Base-by-base conservation (phyloP, 2,888 invertebrate species). In the Micoletzkya japonica region DNA sequence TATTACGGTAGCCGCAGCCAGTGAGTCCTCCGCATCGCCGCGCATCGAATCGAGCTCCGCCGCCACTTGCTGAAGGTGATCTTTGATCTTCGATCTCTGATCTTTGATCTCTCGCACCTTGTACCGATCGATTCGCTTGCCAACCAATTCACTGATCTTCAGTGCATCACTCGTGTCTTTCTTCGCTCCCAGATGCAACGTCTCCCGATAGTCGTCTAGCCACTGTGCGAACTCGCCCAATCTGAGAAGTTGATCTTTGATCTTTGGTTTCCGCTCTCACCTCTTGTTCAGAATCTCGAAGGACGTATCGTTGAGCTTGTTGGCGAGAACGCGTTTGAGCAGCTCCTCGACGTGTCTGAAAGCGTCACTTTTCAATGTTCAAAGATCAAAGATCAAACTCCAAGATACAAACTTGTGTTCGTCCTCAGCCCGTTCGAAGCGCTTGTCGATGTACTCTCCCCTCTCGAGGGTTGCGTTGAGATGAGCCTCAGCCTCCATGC, bases 401-500 rank as follows among this genome's bases (percentile, higher is more conserved):
- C n/a, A n/a, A n/a, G n/a, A n/a, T n/a, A n/a, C n/a, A 72, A 30
- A 76, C 76, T 71, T 63, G 56, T 77, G 72, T 58, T 78, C 79
- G 32, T 75, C 71, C 30, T 77, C 72, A 4, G 79, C 81, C 20
- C 80, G 36, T 28, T 77, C 77, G 37, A 73, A 73, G 58, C 82
- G 67, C 67, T 84, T 85, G 70, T 82, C 82, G 36, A 85, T 77
- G 60, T 80, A 77, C 14, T 78, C 77, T 66, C 82, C 81, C 34
- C 86, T 72, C 28, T 76, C 78, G 56, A 79, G 64, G 17, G 86
- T 86, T n/a, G 82, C 82, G 57, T 81, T 77, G 59, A 85, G 73
- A 39, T 86, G 84, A 4, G 75, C 75, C 49, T 83, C 81, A 0
- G 87, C 86, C 68, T 86, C 82, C 64, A 76, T 76, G 14, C 86